Evolutionary conservation across 2,797 vertebrate species (phyloP).

Genomic region (Myotis pilosus): DNA sequence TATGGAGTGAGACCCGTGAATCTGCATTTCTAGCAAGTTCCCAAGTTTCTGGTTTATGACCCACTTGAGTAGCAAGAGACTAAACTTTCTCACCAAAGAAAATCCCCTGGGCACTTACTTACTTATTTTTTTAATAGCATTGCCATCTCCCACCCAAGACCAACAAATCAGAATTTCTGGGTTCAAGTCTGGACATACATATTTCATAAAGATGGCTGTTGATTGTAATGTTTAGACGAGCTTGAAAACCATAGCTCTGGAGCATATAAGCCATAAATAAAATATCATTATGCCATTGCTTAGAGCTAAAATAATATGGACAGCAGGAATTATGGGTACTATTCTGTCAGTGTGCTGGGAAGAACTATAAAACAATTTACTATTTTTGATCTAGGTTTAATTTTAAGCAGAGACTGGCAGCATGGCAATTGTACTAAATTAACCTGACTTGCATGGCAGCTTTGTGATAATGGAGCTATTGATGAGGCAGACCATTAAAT

Average conservation of each 20-base stretch:
- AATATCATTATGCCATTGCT: background rate
- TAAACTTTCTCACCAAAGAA: background rate
- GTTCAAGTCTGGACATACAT: background rate
- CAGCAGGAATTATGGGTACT: background rate
- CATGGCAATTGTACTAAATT: slow-evolving; percentile 47
- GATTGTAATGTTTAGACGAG: background rate
- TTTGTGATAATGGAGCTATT: slow-evolving; percentile 60
- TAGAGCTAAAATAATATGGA: background rate
- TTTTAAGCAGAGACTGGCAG: slow-evolving; percentile 55
- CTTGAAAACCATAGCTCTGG: background rate
- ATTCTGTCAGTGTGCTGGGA: background rate
- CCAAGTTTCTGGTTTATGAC: background rate
- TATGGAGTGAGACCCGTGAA: background rate
- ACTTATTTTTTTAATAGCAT: background rate
- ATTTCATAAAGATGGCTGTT: background rate
- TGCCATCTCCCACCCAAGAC: background rate
- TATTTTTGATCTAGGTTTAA: slow-evolving; percentile 48
- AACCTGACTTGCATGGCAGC: slow-evolving; percentile 50
- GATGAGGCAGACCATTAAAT: slow-evolving; percentile 58
- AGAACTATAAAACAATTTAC: slow-evolving; percentile 24
- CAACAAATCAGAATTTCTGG: background rate
- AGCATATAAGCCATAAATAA: background rate
- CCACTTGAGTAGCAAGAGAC: background rate
- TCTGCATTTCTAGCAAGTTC: background rate
- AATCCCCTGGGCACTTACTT: background rate